Evolutionary conservation across 1,140 invertebrate genomes (phyloP).

Genomic region (Psilanteris sp.): DNA sequence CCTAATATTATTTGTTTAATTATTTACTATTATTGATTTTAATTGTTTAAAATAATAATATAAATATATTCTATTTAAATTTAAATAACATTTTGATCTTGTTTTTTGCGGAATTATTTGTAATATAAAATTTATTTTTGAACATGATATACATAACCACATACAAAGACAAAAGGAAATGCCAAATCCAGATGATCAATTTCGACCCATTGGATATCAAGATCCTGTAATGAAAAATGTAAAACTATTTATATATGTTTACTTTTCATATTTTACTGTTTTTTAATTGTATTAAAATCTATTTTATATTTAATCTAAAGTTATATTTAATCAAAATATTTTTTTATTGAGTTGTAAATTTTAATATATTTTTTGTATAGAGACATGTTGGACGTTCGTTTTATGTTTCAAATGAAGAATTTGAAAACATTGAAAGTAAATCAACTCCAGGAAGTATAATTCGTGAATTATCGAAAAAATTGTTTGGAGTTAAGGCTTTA

Average conservation of each 20-base stretch:
- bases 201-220: slow-evolving; percentile 13
- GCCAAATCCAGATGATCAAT: not conserved
- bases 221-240: slow-evolving; percentile 6
- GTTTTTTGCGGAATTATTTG: too few relatives aligned
- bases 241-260: slow-evolving; percentile 7
- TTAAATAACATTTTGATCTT: slow-evolving; percentile 8
- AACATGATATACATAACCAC: slow-evolving; percentile 10
- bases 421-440: slow-evolving; percentile 17
- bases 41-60: too few relatives aligned
- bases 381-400: slow-evolving; percentile 17
- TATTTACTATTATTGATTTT: too few relatives aligned
- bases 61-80: too few relatives aligned
- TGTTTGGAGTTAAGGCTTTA: slow-evolving; percentile 8
- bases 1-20: too few relatives aligned
- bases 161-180: not conserved
- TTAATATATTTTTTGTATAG: slow-evolving; percentile 10
- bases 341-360: slow-evolving; percentile 1
- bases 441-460: slow-evolving; percentile 7
- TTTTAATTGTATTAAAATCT: slow-evolving; percentile 1
- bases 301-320: not conserved
- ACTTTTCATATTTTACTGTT: not conserved
- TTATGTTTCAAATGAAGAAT: slow-evolving; percentile 24
- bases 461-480: slow-evolving; percentile 22
- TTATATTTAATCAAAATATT: slow-evolving; percentile 5
- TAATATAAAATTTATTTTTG: slow-evolving; percentile 9